Evolutionary conservation across 35 echinoderm and acorn worm genomes (phyloP).

Genomic region (Anneissia japonica): DNA sequence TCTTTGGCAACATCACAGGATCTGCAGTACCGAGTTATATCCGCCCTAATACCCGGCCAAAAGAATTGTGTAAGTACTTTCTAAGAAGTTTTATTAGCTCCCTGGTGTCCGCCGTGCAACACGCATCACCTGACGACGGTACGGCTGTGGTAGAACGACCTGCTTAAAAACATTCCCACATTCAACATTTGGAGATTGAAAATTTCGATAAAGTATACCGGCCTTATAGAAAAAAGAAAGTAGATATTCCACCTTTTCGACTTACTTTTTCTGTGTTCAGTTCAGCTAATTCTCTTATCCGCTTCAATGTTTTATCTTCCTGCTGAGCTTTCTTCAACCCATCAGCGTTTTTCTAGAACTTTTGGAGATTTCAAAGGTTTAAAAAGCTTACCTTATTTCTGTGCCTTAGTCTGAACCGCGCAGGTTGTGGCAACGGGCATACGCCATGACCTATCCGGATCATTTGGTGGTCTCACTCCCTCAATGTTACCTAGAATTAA

Average conservation of each 20-base stretch:
- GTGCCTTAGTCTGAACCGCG: constrained; percentile 18
- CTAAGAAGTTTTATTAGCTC: constrained; percentile 26
- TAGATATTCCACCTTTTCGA: background rate
- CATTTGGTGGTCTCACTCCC: constrained; percentile 8
- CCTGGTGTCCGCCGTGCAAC: constrained; percentile 36
- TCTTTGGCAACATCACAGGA: constrained; percentile 63
- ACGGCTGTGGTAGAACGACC: constrained; percentile 35
- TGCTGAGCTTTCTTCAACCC: constrained; percentile 8
- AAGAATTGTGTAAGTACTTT: constrained; percentile 37
- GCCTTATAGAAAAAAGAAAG: background rate
- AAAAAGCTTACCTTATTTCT: background rate
- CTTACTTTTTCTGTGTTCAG: background rate
- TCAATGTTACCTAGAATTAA: constrained; percentile 50
- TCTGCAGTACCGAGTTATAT: constrained; percentile 19
- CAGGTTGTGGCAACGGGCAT: background rate
- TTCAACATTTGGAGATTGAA: constrained; percentile 11
- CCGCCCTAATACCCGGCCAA: constrained; percentile 35
- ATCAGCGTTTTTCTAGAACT: background rate
- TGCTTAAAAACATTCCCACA: constrained; percentile 28
- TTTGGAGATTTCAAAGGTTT: background rate
- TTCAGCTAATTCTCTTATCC: constrained; percentile 4
- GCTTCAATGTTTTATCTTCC: background rate
- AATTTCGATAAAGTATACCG: constrained; percentile 18
- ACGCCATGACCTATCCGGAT: constrained; percentile 10
- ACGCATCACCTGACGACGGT: constrained; percentile 28